Percentiles rank a stretch among this genome's conserved stretches.
phyloP scores from a whole-genome alignment of 2,113 vertebrate genomes.

The Mandrillus leucophaeus region DNA sequence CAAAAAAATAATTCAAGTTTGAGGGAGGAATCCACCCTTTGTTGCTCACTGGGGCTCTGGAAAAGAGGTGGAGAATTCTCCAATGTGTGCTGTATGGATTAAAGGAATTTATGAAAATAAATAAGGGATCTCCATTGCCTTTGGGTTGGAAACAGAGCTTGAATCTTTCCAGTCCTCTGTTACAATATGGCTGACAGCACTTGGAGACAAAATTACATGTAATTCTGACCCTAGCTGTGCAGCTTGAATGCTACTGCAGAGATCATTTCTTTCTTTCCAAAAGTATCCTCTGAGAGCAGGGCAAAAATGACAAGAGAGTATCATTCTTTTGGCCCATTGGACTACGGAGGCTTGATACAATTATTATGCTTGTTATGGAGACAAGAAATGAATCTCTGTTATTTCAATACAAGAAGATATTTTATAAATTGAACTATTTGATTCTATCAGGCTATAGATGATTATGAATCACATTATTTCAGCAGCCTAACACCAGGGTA shows the following conservation, averaged over 20 bases:
- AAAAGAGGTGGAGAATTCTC: not conserved
- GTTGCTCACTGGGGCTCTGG: not conserved
- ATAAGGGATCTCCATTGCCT: not conserved
- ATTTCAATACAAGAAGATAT: not conserved
- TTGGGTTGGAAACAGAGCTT: not conserved
- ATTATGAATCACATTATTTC: conserved; percentile 6
- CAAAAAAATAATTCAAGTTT: not conserved
- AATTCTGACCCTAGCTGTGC: not conserved
- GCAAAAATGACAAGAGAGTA: not conserved
- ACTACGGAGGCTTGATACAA: not conserved
- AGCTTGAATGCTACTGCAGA: not conserved
- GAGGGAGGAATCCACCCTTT: not conserved
- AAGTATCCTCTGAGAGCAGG: not conserved
- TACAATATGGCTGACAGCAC: not conserved
- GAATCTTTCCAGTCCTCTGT: not conserved
- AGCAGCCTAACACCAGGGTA: not conserved
- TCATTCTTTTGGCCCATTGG: not conserved
- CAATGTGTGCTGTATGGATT: not conserved
- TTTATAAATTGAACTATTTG: conserved; percentile 30
- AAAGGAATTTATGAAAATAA: not conserved
- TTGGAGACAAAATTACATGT: conserved; percentile 19
- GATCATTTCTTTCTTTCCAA: not conserved
- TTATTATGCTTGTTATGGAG: not conserved
- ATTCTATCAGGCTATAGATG: not conserved
- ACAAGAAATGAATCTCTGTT: not conserved